Conservation (phyloP, 2,113 vertebrate species). For the Osmerus eperlanus region DNA sequence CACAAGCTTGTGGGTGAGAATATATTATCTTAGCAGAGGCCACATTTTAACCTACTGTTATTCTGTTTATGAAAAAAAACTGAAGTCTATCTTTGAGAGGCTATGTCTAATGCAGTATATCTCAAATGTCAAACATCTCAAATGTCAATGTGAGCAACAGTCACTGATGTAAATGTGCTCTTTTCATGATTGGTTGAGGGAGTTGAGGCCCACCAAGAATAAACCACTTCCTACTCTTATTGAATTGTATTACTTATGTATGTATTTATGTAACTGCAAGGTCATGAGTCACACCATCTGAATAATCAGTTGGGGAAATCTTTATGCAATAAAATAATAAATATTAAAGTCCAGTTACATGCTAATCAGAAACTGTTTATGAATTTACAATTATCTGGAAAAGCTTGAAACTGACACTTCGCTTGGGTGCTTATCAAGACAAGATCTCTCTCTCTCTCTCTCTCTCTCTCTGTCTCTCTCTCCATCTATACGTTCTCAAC, state of each 20-base stretch:
- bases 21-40: conserved; percentile 48
- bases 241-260: conserved; percentile 35
- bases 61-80: conserved; percentile 45
- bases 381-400: no score
- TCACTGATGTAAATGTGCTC: conserved; percentile 32
- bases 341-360: conserved; percentile 3
- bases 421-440: no score
- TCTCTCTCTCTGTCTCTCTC: no score
- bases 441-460: no score
- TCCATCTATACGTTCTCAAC: no score
- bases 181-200: conserved; percentile 33
- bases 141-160: conserved; percentile 26
- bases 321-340: conserved; percentile 15
- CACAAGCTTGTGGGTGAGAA: conserved; percentile 48
- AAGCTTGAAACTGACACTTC: no score
- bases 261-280: conserved; percentile 43
- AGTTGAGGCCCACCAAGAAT: conserved; percentile 28
- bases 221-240: conserved; percentile 31
- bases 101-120: conserved; percentile 44
- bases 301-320: conserved; percentile 29
- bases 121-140: conserved; percentile 52
- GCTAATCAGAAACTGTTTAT: no score
- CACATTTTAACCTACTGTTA: conserved; percentile 60
- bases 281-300: conserved; percentile 29
- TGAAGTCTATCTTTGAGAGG: conserved; percentile 41